Evolutionary conservation across 2,797 vertebrate species (phyloP), one percentile per base, ranked within the genome.

Genomic region (Halcyon chelicuti): DNA sequence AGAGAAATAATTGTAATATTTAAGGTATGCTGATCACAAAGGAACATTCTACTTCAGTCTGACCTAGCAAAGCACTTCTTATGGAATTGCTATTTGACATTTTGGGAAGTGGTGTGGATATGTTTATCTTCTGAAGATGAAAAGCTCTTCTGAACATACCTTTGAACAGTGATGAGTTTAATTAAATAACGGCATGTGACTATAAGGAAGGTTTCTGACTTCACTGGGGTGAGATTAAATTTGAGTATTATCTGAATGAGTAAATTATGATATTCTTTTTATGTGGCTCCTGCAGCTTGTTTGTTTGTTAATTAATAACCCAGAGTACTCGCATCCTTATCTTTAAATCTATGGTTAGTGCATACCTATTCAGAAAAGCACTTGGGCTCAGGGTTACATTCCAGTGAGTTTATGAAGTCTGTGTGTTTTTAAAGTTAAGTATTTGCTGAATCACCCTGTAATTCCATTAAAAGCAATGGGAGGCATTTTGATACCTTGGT

Each of bases 1-100:
- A 97, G 97, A 47, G 98, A 98, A 94, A 98, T 98, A 90, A 98
- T 98, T 57, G 96, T 98, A 57, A 96, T 97, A 73, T 98, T 99
- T 86, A 99, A 98, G 98, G 99, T 99, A 93, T 79, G 97, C 62
- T 92, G 61, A 92, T 78, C 66, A 75, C 65, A 87, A 29, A 81
- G 71, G 63, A 55, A 44, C 37, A 18, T 79, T 68, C 42, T 84
- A 14, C 35, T 74, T 55, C 49, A 82, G 47, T 90, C 91, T 94
- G 67, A 93, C 82, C 73, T 10, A 10, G 55, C 39, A 91, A 62
- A 96, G 72, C 61, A 93, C 86, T 94, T 92, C 67, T n/a, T 90
- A 22, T 5, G 37, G 52, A 80, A 58, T 76, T 92, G 42, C 58
- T 92, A 3, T 72, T 89, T 92, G 81, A 52, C 42, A 3, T 95